phyloP scores from a whole-genome alignment of 2,113 vertebrate species.

The Ondatra zibethicus region DNA sequence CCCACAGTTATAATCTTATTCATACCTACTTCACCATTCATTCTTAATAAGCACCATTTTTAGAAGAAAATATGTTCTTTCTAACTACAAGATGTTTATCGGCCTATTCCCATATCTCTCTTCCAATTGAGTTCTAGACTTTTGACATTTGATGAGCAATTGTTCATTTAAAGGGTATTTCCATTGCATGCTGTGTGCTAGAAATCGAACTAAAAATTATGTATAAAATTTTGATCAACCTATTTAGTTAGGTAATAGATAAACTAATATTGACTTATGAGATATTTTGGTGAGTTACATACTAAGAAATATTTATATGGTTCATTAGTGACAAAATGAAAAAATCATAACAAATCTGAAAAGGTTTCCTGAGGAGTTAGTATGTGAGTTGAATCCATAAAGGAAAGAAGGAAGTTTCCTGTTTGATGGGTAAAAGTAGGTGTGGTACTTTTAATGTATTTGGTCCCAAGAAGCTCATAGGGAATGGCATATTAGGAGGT shows the following conservation, averaged over 20 bases:
- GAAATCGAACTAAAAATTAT: neutral
- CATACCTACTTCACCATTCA: neutral
- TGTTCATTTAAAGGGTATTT: neutral
- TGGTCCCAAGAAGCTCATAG: neutral
- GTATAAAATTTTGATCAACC: neutral
- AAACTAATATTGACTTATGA: neutral
- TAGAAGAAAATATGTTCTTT: slow-evolving; percentile 9
- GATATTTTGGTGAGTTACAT: neutral
- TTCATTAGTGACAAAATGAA: neutral
- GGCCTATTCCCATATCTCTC: neutral
- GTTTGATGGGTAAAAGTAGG: neutral
- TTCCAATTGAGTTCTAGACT: neutral
- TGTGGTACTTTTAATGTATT: neutral
- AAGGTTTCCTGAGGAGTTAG: neutral
- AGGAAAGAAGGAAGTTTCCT: neutral
- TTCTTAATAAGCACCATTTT: neutral
- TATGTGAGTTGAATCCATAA: neutral
- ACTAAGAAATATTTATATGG: neutral
- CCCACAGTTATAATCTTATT: neutral
- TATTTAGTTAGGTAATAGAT: neutral
- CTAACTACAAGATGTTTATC: neutral
- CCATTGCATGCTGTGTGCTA: neutral
- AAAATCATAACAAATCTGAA: neutral
- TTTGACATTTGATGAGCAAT: neutral
- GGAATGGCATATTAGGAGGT: neutral